A percentile compares a stretch with the other conserved stretches of the same genome.
phyloP scores from a whole-genome alignment of 2,888 invertebrate genomes.

The Zygothrica quintamaculata region DNA sequence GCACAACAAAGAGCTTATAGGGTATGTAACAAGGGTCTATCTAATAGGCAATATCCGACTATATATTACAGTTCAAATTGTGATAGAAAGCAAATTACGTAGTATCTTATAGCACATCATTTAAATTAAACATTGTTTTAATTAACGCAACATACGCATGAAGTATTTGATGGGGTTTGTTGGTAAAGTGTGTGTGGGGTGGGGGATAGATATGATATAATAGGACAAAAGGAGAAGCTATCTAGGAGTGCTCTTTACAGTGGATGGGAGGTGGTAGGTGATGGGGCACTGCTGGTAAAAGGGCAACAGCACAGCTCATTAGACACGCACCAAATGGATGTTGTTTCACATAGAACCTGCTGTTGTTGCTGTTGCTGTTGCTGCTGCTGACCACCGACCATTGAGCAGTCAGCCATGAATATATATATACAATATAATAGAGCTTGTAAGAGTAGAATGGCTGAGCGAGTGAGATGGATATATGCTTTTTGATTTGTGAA shows the following conservation, averaged over 20 bases:
- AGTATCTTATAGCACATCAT: neutral
- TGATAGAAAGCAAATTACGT: no score
- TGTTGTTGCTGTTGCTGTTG: no score
- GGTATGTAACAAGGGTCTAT: conserved; percentile 17
- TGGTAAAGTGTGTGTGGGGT: neutral
- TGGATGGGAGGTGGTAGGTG: no score
- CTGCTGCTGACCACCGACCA: no score
- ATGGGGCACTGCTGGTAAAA: conserved; percentile 1
- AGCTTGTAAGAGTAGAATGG: no score
- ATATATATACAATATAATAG: no score
- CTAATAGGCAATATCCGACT: no score
- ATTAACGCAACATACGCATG: conserved; percentile 64
- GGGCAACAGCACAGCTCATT: conserved; percentile 71
- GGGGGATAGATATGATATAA: neutral
- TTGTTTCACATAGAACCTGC: neutral
- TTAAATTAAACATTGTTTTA: conserved; percentile 49
- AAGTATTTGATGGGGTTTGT: conserved; percentile 37
- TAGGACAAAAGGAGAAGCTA: neutral
- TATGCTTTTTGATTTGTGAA: conserved; percentile 68
- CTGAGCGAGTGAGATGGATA: no score
- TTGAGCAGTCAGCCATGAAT: conserved; percentile 61
- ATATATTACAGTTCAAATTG: neutral
- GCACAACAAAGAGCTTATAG: conserved; percentile 24
- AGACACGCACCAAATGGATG: conserved; percentile 76
- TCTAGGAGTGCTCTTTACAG: no score